Base-by-base conservation (phyloP, 1,140 invertebrate species). In the Diabrotica undecimpunctata region DNA sequence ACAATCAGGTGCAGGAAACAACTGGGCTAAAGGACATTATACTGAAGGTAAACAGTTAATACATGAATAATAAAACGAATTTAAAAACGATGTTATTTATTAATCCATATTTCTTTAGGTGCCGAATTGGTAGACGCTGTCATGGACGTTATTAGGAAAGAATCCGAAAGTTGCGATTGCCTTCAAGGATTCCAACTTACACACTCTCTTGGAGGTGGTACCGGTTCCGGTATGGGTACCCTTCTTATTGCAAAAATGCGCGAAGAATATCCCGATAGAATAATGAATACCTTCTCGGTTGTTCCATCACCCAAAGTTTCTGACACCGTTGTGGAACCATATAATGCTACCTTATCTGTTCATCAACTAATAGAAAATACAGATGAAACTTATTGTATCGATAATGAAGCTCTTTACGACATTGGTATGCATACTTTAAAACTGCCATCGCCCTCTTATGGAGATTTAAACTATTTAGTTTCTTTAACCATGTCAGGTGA, bases 271-370 rank as follows among this genome's bases (percentile, higher is more conserved):
- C 89, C 92, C 11, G 92, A 94, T 78, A 84, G 92, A 73, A 93
- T 94, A 63, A 93, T 94, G 90, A 91, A 90, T 78, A 93, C 92
- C 37, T 94, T 91, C 75, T 91, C 88, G 62, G 90, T 94, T 66
- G 86, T 91, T 62, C 90, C 90, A 9, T 90, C 88, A 9, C 89
- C 90, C 11, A 91, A 91, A 78, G 89, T 88, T 14, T 89, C 86
- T 62, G 88, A 90, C 71, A 89, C 88, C 6, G 88, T 91, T 5
- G 88, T 91, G 11, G 89, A 90, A 73, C 88, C 88, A 9, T 90
- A 90, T 81, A 91, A 90, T 76, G 88, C 88, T 46, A 89, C 87
- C 5, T 76, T 93, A 6, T 91, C 90, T 25, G 86, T 92, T 55
- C 90, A 93, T 70, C 90, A 92, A 74, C 76, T 93, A 41, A 87